Percentiles rank a stretch among this genome's conserved stretches.
phyloP scores from a whole-genome alignment of 1,140 invertebrate species.

The Oryctes rhinoceros region DNA sequence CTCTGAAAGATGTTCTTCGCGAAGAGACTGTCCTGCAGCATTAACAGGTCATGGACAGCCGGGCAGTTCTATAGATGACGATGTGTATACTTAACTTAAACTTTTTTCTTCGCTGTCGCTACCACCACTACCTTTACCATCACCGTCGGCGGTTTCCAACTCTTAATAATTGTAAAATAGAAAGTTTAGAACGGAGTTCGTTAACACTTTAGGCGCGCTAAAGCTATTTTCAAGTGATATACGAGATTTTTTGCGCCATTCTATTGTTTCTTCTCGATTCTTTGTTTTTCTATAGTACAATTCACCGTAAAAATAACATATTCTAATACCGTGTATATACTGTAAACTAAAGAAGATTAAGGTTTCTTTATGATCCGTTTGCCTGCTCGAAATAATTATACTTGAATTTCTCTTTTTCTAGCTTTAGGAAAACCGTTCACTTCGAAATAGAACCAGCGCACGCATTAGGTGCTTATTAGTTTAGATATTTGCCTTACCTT shows the following conservation, averaged over 20 bases:
- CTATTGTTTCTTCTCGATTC: too few relatives aligned
- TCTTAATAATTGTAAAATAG: slow-evolving; percentile 43
- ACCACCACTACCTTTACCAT: not conserved
- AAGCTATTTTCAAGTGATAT: not conserved
- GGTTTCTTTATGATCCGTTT: too few relatives aligned
- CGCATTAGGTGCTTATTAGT: too few relatives aligned
- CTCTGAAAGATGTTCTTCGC: not conserved
- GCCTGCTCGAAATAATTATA: too few relatives aligned
- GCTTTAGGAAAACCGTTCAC: too few relatives aligned
- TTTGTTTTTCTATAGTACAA: too few relatives aligned
- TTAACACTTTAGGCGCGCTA: slow-evolving; percentile 40
- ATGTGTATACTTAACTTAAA: not conserved
- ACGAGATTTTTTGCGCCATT: not conserved
- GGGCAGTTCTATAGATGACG: not conserved
- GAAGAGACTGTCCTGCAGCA: not conserved
- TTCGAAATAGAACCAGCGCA: too few relatives aligned
- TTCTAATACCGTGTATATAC: too few relatives aligned
- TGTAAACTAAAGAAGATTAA: too few relatives aligned
- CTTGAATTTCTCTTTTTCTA: too few relatives aligned
- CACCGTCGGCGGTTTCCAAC: not conserved
- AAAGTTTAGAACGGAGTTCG: slow-evolving; percentile 45
- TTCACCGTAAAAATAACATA: too few relatives aligned
- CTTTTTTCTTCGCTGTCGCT: not conserved
- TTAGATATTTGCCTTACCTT: not conserved
- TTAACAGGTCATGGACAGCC: slow-evolving; percentile 8